Base-by-base conservation (phyloP, 2,888 invertebrate genomes). In the Ypsolopha scabrella region DNA sequence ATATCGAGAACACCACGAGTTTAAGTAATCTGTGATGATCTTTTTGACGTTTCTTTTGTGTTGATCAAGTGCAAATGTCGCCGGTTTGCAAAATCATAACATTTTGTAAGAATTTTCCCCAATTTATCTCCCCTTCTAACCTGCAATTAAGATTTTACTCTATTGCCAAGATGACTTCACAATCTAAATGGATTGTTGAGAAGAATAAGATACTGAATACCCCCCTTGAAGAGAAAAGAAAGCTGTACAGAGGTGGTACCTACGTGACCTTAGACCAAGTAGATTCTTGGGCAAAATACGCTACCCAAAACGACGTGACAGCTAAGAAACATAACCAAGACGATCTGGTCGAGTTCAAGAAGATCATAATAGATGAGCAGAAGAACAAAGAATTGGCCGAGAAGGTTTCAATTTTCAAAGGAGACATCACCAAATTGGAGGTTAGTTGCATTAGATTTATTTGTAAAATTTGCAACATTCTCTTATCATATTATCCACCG, bases 391-490 rank as follows among this genome's bases (percentile, higher is more conserved):
- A 60, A 0, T 61, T 92, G n/a, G 75, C 85, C 6, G 75, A 88
- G n/a, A 91, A 89, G 69, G 83, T 93, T 45, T 90, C 91, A 7
- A 74, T 92, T 54, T 94, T 90, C 82, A 81, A 80, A 67, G 96
- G 95, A 1, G 95, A 96, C 68, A 96, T 97, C 33, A 96, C 96
- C 0, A 87, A 88, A 50, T 79, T 97, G 46, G 93, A 94, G 87
- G 90, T 89, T 66, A 57, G 58, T 56, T 24, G 24, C 24, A 24
- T 24, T 24, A 24, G 24, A 24, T 24, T 24, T 24, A 24, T 24
- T 24, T 24, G 4, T 4, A 24, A 24, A 24, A 24, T 24, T 24
- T 24, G 24, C 24, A 24, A 24, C 24, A 24, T 24, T 24, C 2
- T 24, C 4, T 24, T 24, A 24, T 24, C 24, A 24, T 24, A 3